Base-by-base conservation (phyloP, 1,140 invertebrate species). In the Coelopa frigida region DNA sequence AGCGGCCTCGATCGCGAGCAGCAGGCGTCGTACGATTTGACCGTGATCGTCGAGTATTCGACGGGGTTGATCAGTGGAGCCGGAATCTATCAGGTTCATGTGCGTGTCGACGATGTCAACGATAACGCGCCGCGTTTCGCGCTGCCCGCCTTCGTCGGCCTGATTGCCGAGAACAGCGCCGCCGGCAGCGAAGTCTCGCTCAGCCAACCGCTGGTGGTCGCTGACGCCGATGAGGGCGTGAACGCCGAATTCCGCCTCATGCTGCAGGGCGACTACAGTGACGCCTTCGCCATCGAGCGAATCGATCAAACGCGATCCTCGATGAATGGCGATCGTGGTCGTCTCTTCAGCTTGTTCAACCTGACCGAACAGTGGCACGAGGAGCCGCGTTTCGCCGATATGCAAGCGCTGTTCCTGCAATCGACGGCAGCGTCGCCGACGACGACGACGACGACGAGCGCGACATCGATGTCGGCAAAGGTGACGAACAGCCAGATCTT, bases 121-220 rank as follows among this genome's bases (percentile, higher is more conserved):
- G 91, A 94, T 61, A 91, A 94, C 64, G 79, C 89, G 4, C 92
- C 92, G 10, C 70, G 81, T 43, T 94, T 95, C 68, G 78, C 84
- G 35, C 71, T 75, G 11, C 55, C 72, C 2, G 61, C 69, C 5
- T 94, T 92, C 64, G 81, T 87, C 61, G 87, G 89, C 0, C 75
- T 77, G 35, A 82, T 96, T 6, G 71, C 71, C 20, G 92, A 94
- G 72, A 90, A 94, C 58, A 83, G 78, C 44, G 72, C 72, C 33
- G 75, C 72, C 26, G 83, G 79, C 46, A 89, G 82, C 7, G 80
- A 82, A 72, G 81, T 92, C 5, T 75, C 75, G 33, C 76, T 83
- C 72, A 78, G 78, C 29, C 75, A 78, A 52, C 77, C 74, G 23
- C 78, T 90, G 10, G 73, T 73, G 29, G 84, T 82, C 1, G 76